Conservation (phyloP, 1,140 invertebrate species). For the Drosophila erecta region DNA sequence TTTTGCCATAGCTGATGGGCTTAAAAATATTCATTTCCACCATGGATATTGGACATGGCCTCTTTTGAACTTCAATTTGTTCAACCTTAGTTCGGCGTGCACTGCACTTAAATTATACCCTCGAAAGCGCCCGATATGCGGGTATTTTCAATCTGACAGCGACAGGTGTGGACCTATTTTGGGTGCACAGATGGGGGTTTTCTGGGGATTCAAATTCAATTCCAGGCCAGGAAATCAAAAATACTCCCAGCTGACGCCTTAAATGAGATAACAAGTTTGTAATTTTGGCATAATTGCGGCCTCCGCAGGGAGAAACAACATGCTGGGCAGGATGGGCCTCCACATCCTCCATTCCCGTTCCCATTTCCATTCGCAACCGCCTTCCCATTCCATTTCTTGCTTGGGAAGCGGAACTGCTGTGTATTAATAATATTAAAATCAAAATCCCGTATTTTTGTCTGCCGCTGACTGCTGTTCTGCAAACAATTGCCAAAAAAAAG, state of each 20-base stretch:
- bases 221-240: conserved; percentile 70
- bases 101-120: too few relatives aligned
- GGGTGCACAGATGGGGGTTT: neutral
- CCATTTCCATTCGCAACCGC: too few relatives aligned
- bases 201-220: neutral
- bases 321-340: conserved; percentile 2
- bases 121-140: too few relatives aligned
- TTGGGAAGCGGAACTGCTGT: conserved; percentile 31
- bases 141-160: too few relatives aligned
- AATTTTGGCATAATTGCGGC: conserved; percentile 73
- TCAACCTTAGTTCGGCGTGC: too few relatives aligned
- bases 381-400: neutral
- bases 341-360: neutral
- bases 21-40: neutral
- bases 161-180: conserved; percentile 3
- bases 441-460: conserved; percentile 64
- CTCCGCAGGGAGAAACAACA: neutral
- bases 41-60: neutral
- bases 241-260: conserved; percentile 72
- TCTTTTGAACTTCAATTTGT: too few relatives aligned
- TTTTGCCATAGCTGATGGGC: neutral
- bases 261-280: conserved; percentile 82
- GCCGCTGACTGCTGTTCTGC: conserved; percentile 18
- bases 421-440: conserved; percentile 71
- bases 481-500: conserved; percentile 27